Base-by-base conservation (phyloP, 2,113 vertebrate genomes). In the Anseranas semipalmata region DNA sequence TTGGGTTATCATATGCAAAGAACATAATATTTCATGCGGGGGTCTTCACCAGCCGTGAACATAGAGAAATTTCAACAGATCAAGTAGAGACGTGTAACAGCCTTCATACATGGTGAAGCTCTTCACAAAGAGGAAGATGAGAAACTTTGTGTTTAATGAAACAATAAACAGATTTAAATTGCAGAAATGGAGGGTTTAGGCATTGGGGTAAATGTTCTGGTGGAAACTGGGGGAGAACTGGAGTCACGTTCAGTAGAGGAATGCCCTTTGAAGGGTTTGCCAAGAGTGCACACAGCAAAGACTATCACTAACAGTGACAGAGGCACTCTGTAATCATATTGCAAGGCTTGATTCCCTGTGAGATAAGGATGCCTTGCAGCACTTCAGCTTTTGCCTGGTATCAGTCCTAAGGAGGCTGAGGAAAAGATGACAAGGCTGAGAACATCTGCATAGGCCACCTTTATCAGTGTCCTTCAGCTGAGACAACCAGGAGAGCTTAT, bases 261-360 rank as follows among this genome's bases (percentile, higher is more conserved):
- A 74, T 37, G 12, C 1, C 25, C 20, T 46, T 45, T 11, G 52
- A 46, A 5, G 35, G 50, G 19, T 39, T 74, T 75, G 1, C 2
- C 66, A 58, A 24, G 5, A 32, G 17, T 0, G 10, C 25, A 60
- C 4, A 6, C 3, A 41, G 32, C 33, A 6, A 7, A 22, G 76
- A 9, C 18, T 20, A 7, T 5, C 72, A 39, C 7, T 6, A 50
- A 17, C 22, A 11, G 73, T 3, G 3, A 21, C n/a, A 32, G 56
- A 33, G 10, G 4, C 39, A 9, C 13, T 22, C 33, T 12, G 4
- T 4, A 9, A 16, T 8, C 19, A 62, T 9, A 0, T 1, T 56
- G 33, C 35, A 53, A 27, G 35, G 20, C 18, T n/a, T 39, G 10
- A 4, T 52, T 60, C 30, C 12, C 10, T 2, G 21, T 20, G 56